Conservation (phyloP, 2,113 vertebrate species). For the Oplegnathus fasciatus region DNA sequence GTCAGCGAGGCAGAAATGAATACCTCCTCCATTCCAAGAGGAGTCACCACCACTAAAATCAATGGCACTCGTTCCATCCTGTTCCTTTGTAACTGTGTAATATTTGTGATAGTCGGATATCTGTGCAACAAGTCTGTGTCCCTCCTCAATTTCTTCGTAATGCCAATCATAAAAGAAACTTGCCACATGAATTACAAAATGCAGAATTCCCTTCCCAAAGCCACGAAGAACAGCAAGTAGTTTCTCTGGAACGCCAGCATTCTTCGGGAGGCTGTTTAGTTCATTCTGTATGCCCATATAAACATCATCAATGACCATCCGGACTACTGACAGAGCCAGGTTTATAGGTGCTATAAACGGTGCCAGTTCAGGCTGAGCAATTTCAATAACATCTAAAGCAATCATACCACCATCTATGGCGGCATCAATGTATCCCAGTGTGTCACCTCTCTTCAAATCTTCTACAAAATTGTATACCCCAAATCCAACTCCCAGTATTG, state of each 20-base stretch:
- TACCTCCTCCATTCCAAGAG: slow-evolving; percentile 68
- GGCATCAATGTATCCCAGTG: slow-evolving; percentile 50
- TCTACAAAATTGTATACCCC: slow-evolving; percentile 48
- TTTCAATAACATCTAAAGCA: slow-evolving; percentile 1
- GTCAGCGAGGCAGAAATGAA: slow-evolving; percentile 65
- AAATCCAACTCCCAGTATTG: slow-evolving; percentile 53
- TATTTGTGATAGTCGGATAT: slow-evolving; percentile 68
- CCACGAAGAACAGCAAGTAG: slow-evolving; percentile 6
- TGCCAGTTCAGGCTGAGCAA: slow-evolving; percentile 33
- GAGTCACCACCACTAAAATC: slow-evolving; percentile 54
- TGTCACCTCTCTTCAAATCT: slow-evolving; percentile 28
- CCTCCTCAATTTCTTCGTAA: slow-evolving; percentile 61
- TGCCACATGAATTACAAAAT: not conserved
- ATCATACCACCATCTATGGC: rapidly evolving
- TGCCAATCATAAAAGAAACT: slow-evolving; percentile 39
- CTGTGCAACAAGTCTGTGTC: slow-evolving; percentile 45
- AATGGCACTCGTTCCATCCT: slow-evolving; percentile 14
- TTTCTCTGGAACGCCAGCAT: slow-evolving; percentile 38
- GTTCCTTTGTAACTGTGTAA: slow-evolving; percentile 33
- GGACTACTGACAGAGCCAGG: slow-evolving; percentile 50
- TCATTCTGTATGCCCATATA: slow-evolving; percentile 52
- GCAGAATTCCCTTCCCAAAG: rapidly evolving
- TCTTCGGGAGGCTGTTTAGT: slow-evolving; percentile 51
- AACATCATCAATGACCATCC: slow-evolving; percentile 58
- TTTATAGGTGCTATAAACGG: slow-evolving; percentile 41